phyloP scores from a whole-genome alignment of 2,797 vertebrate species.

The Pempheris klunzingeri region DNA sequence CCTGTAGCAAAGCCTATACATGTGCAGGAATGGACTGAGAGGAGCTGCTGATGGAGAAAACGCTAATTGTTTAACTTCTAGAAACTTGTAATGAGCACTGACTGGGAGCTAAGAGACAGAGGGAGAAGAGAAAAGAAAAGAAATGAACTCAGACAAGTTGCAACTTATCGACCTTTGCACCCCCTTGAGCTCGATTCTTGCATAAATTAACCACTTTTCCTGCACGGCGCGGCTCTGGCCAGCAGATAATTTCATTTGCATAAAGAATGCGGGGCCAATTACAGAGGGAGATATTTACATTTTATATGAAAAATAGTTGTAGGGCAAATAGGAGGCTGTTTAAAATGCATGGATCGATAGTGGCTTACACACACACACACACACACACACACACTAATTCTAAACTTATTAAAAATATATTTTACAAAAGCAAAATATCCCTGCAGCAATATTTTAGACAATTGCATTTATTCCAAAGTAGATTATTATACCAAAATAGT shows the following conservation, averaged over 20 bases:
- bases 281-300: slow-evolving; percentile 71
- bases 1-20: slow-evolving; percentile 12
- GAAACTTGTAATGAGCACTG: slow-evolving; percentile 56
- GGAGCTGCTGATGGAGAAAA: neutral
- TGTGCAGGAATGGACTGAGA: no score
- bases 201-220: slow-evolving; percentile 61
- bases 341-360: slow-evolving; percentile 77
- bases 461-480: slow-evolving; percentile 13
- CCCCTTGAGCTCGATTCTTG: slow-evolving; percentile 65
- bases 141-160: slow-evolving; percentile 61
- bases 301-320: slow-evolving; percentile 81
- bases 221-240: slow-evolving; percentile 25
- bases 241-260: slow-evolving; percentile 74
- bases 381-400: slow-evolving; percentile 6
- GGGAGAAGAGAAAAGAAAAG: slow-evolving; percentile 13
- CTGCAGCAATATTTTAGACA: slow-evolving; percentile 8
- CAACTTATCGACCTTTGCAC: slow-evolving; percentile 74
- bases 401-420: slow-evolving; percentile 36
- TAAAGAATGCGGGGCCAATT: slow-evolving; percentile 75
- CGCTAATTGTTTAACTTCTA: slow-evolving; percentile 57
- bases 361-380: slow-evolving; percentile 30
- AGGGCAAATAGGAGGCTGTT: slow-evolving; percentile 72
- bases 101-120: slow-evolving; percentile 23
- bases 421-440: neutral
- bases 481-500: neutral